Base-by-base conservation (phyloP, 92 coral and sea anemone genomes). In the Anthopleura xanthogrammica region DNA sequence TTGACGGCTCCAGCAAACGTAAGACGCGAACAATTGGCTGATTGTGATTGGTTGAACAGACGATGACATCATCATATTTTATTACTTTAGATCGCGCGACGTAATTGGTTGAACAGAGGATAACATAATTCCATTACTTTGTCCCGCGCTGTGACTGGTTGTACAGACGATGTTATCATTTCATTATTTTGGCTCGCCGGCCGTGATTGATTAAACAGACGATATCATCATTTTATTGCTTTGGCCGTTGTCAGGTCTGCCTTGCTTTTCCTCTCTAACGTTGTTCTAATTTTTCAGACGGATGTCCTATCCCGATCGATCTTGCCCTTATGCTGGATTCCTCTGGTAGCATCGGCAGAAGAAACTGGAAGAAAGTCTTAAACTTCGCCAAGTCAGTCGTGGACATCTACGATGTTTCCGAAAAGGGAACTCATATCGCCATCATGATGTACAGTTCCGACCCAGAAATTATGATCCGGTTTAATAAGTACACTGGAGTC, bases 281-380 rank as follows among this genome's bases (percentile, higher is more conserved):
- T 64, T 64, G 23, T 5, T 64, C 8, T n/a, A 3, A 19, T 72
- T 57, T 75, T 65, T 46, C 79, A 90, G 93, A 84, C 11, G 88
- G 88, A 12, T 90, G 93, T 20, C 93, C 88, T 2, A 75, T 83
- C 11, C 93, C 93, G 12, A 41, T 87, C 40, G 93, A 90, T 73
- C 80, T 90, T 41, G 88, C 88, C 3, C n/a, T 87, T 52, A 65
- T 90, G 41, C 88, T 90, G 16, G 93, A 90, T 36, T 75, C 93
- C 14, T 90, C 93, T 7, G 93, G 93, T 19, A 90, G 93, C 73
- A 90, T 90, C 16, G 80, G 90, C 52, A 64, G 86, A 70, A 16
- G 87, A 41, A 81, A 90, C 50, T 90, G 89, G 77, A 19, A 16
- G 7, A 87, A 68, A 50, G 86, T 83, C 52, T 14, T 7, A 14